Conservation (phyloP, 2,797 vertebrate genomes). For the Pantherophis alleghaniensis region DNA sequence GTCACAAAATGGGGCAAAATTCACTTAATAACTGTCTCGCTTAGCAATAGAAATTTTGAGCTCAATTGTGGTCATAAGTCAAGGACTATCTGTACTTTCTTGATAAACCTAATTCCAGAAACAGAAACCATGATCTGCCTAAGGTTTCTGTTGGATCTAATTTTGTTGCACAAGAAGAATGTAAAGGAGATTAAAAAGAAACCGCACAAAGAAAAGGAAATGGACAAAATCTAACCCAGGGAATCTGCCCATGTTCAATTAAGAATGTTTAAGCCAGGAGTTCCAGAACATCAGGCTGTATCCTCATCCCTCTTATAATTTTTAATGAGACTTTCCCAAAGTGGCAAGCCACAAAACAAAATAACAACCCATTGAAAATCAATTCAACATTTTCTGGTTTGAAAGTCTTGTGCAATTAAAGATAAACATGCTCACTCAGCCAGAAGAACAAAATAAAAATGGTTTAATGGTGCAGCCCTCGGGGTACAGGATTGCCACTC, state of each 20-base stretch:
- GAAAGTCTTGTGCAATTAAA: conserved; percentile 4
- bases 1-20: not conserved
- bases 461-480: not conserved
- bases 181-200: not conserved
- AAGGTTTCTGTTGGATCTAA: not conserved
- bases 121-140: not conserved
- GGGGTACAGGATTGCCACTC: not conserved
- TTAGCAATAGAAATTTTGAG: not conserved
- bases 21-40: not conserved
- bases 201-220: not conserved
- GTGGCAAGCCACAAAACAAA: conserved; percentile 11
- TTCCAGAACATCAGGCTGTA: not conserved
- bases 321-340: not conserved
- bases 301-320: not conserved
- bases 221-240: not conserved
- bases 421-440: not conserved
- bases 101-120: not conserved
- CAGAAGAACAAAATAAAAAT: conserved; percentile 18
- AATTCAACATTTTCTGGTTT: not conserved
- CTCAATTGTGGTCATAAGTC: not conserved
- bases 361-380: conserved; percentile 8
- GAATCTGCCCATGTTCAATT: not conserved
- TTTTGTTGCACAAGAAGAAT: not conserved
- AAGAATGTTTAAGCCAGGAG: not conserved
- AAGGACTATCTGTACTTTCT: not conserved